A percentile compares a stretch with the other conserved stretches of the same genome.
These are phyloP conservation scores for Horisme vitalbata DNA, from an alignment of 2,888 invertebrate species.

Conservation along the genomic window DNA sequence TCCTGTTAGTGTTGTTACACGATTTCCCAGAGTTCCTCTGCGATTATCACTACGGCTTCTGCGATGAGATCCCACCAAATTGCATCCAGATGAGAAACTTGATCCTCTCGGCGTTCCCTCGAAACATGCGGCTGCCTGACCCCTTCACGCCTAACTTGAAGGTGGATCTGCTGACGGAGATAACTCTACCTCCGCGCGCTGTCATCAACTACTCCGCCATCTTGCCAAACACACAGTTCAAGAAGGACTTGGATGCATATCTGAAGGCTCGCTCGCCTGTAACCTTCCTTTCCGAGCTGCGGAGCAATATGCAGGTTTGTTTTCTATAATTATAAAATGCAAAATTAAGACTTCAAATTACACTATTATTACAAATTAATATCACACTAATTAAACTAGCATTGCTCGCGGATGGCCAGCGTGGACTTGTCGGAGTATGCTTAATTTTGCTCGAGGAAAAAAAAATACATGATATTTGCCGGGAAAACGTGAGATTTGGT, in stretches of 20 bases:
- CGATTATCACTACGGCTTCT: conserved; percentile 99
- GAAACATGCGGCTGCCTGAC: conserved; percentile 99
- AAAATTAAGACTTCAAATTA: too few relatives aligned
- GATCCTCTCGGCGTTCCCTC: conserved; percentile 98
- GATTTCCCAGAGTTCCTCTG: conserved; percentile 99
- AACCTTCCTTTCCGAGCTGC: conserved; percentile 95
- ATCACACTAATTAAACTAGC: too few relatives aligned
- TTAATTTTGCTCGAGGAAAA: too few relatives aligned
- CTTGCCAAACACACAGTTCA: conserved; percentile 94
- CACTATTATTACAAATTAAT: too few relatives aligned
- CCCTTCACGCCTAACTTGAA: conserved; percentile 99
- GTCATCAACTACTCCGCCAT: conserved; percentile 93
- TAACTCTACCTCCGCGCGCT: conserved; percentile 93
- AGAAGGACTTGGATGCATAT: conserved; percentile 98
- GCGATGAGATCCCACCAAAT: conserved; percentile 99
- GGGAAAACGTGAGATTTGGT: too few relatives aligned
- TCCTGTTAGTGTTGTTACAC: conserved; percentile 96
- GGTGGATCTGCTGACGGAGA: conserved; percentile 95
- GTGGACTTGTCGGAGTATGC: too few relatives aligned
- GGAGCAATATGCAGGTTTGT: conserved; percentile 92
- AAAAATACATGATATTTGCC: too few relatives aligned
- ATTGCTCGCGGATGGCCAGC: too few relatives aligned
- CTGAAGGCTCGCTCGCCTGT: conserved; percentile 96
- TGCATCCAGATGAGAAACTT: conserved; percentile 99
- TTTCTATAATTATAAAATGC: not conserved